phyloP scores from a whole-genome alignment of 2,113 vertebrate species.

The Pangasianodon gigas region DNA sequence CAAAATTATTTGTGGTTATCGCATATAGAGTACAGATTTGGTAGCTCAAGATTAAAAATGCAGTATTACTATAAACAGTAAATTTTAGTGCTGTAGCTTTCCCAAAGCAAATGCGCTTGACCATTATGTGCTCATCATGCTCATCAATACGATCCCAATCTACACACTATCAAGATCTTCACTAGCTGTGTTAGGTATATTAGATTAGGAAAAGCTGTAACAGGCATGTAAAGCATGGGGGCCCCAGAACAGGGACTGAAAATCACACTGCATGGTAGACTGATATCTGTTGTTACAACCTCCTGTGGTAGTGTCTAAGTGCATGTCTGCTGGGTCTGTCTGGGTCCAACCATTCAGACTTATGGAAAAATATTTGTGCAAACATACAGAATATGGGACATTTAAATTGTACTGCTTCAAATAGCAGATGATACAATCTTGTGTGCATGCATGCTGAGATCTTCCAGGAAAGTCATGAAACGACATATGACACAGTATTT shows the following conservation, averaged over 20 bases:
- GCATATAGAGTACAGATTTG: background rate
- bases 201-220: background rate
- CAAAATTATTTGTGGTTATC: background rate
- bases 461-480: background rate
- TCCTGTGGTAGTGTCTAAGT: constrained; percentile 3
- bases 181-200: background rate
- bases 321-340: constrained; percentile 14
- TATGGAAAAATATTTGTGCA: constrained; percentile 20
- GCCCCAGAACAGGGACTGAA: background rate
- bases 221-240: background rate
- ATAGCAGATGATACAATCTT: background rate
- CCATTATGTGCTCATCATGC: background rate
- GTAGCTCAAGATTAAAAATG: background rate
- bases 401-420: background rate
- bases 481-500: background rate
- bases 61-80: background rate
- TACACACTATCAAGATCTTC: background rate
- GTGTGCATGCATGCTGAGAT: background rate
- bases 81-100: background rate
- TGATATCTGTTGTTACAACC: constrained; percentile 12
- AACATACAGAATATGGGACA: background rate
- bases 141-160: background rate
- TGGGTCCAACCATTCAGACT: background rate
- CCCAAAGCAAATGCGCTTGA: background rate
- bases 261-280: background rate